These are phyloP conservation scores for Indicator maculatus DNA, from an alignment of 2,113 vertebrate species.

Conservation along the genomic window DNA sequence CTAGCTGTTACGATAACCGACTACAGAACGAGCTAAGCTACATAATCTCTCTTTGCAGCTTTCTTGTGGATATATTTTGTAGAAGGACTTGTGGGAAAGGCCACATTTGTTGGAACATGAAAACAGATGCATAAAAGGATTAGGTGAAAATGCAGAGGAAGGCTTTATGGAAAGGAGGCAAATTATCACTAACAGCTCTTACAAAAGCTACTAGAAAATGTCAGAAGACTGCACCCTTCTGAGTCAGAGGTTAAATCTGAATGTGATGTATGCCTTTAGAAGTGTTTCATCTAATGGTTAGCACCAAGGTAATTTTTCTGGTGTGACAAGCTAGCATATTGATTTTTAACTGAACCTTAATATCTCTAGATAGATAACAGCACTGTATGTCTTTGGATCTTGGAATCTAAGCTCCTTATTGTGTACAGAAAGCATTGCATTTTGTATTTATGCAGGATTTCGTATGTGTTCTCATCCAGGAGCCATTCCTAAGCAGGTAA, in stretches of 20 bases:
- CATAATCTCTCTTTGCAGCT: neutral
- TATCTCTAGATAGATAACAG: neutral
- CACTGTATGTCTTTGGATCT: neutral
- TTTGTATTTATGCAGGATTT: neutral
- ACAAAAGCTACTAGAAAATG: neutral
- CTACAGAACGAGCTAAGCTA: neutral
- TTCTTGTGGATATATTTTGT: neutral
- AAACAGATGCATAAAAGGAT: neutral
- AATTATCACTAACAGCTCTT: neutral
- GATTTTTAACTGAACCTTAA: neutral
- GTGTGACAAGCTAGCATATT: neutral
- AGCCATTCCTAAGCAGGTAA: neutral
- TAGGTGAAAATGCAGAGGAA: neutral
- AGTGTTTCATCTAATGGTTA: neutral
- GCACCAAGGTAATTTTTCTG: neutral
- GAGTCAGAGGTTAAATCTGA: neutral
- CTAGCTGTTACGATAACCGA: neutral
- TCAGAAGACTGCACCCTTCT: neutral
- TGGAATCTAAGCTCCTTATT: neutral
- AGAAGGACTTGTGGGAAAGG: neutral
- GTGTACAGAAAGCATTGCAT: neutral
- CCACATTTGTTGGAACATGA: accelerated
- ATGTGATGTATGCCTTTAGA: neutral
- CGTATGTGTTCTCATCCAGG: neutral
- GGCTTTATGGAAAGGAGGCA: neutral